phyloP scores from a whole-genome alignment of 2,113 vertebrate species.

The Caranx melampygus region DNA sequence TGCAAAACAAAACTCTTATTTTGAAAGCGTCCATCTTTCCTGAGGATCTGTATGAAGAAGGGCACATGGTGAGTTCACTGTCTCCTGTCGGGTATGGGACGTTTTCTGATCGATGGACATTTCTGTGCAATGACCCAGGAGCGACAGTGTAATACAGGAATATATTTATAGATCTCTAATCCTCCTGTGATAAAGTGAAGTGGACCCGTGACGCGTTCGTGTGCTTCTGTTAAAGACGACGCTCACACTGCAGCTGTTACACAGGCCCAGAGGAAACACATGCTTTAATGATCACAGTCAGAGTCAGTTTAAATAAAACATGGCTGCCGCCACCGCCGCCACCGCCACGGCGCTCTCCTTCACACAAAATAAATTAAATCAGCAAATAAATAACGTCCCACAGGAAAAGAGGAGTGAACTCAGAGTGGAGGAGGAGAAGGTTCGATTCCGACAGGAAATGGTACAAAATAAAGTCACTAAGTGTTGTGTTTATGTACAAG shows the following conservation, averaged over 20 bases:
- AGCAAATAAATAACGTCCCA: slow-evolving; percentile 73
- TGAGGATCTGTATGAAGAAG: too few relatives aligned
- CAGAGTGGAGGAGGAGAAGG: slow-evolving; percentile 38
- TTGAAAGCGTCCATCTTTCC: too few relatives aligned
- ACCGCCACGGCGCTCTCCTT: slow-evolving; percentile 57
- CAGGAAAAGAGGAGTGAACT: slow-evolving; percentile 35
- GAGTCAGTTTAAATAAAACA: slow-evolving; percentile 57
- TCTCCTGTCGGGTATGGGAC: too few relatives aligned
- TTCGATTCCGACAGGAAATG: slow-evolving; percentile 46
- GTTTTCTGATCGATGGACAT: too few relatives aligned
- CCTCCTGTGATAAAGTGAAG: slow-evolving; percentile 20
- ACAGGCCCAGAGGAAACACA: slow-evolving; percentile 81
- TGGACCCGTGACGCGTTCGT: slow-evolving; percentile 12
- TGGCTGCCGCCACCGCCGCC: slow-evolving; percentile 66
- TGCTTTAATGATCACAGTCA: slow-evolving; percentile 79
- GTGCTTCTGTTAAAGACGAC: slow-evolving; percentile 47
- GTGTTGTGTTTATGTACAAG: slow-evolving; percentile 79
- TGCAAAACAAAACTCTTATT: too few relatives aligned
- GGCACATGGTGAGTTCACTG: too few relatives aligned
- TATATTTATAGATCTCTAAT: too few relatives aligned
- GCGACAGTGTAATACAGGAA: too few relatives aligned
- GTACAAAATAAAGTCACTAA: slow-evolving; percentile 47
- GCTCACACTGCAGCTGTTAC: slow-evolving; percentile 54
- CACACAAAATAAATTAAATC: slow-evolving; percentile 62
- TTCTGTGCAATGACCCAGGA: too few relatives aligned